Evolutionary conservation across 2,888 invertebrate species (phyloP), one percentile per base, ranked within the genome.

Genomic region (Cyclophora punctaria): DNA sequence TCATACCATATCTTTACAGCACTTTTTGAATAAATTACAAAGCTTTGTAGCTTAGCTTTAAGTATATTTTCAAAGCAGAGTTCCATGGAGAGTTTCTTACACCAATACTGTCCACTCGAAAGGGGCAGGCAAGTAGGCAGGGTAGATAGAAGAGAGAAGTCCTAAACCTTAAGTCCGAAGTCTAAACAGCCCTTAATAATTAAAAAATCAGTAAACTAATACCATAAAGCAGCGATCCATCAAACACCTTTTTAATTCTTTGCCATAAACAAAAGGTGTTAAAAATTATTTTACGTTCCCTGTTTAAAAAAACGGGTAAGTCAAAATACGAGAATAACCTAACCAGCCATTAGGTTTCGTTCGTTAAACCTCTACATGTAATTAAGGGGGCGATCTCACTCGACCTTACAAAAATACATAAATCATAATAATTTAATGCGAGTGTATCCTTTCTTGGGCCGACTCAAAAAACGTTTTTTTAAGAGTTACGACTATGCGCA

Each of bases 371-470:
- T 70, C 75, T 75, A 75, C 75, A 73, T 82, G 80, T 86, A 85
- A 86, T 86, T 84, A 86, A 77, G 78, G 79, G 76, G 78, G 75
- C 71, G 73, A 75, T 63, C 63, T 61, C 63, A 56, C 49, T 64
- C 64, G 67, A 63, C 71, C 73, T 69, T 74, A 78, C 80, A 80
- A 82, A 85, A 82, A 82, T 75, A 82, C 82, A 86, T 87, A 87
- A 87, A 87, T 87, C 86, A 87, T 84, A 83, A 85, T 84, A 85
- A 84, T 85, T 85, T 87, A 85, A 84, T 80, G 81, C 83, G 72
- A 71, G 66, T 60, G 67, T 67, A 65, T 63, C 73, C 80, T 80
- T 76, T 77, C 78, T 76, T 74, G 78, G 70, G 71, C 71, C 75
- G 69, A 53, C 61, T 62, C 59, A 53, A 49, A 20, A 53, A 59